Conservation (phyloP, 2,797 vertebrate species). For the Gambelia wislizenii region DNA sequence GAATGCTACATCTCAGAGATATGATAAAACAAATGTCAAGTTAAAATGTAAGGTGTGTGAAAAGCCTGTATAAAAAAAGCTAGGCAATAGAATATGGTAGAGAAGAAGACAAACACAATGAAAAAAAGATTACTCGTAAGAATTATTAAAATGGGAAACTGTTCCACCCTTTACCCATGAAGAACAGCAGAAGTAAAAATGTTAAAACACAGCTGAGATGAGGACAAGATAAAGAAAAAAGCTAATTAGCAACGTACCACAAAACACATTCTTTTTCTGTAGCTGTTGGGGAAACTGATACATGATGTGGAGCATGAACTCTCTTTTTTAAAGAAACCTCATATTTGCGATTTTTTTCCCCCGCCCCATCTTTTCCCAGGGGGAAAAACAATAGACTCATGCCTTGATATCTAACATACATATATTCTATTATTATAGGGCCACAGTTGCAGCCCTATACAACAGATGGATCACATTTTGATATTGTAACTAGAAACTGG, state of each 20-base stretch:
- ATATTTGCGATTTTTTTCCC: neutral
- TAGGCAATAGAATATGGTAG: neutral
- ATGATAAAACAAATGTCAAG: constrained; percentile 23
- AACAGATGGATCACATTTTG: neutral
- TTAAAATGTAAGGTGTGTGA: neutral
- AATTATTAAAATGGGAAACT: neutral
- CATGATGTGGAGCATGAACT: neutral
- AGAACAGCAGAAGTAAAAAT: neutral
- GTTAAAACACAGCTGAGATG: neutral
- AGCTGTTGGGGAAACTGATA: too few relatives aligned
- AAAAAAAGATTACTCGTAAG: neutral
- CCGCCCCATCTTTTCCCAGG: neutral
- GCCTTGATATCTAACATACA: neutral
- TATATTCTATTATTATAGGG: neutral
- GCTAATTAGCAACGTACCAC: too few relatives aligned
- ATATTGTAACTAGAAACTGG: neutral
- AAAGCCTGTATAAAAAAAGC: neutral
- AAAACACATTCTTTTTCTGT: neutral
- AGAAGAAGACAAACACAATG: neutral
- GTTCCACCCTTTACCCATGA: neutral
- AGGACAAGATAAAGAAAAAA: neutral
- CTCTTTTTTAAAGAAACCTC: neutral
- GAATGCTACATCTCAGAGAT: constrained; percentile 18
- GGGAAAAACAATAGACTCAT: neutral
- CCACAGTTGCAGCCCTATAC: neutral